Evolutionary conservation across 2,888 invertebrate genomes (phyloP).

Genomic region (Argyresthia goedartella): DNA sequence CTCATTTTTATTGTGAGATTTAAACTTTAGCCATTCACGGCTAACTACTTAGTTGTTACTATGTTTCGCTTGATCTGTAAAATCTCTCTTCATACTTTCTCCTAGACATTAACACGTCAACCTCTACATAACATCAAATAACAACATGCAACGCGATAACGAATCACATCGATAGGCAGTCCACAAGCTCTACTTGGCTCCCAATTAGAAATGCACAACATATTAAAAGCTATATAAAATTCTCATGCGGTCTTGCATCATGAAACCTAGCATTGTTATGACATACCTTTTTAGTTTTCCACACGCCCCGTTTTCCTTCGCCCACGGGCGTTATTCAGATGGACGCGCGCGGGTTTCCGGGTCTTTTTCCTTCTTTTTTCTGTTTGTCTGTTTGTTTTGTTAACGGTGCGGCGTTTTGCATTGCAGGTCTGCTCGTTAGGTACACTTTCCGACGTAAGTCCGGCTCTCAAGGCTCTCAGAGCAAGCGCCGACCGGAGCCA

Average conservation of each 20-base stretch:
- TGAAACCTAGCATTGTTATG: slow-evolving; percentile 39
- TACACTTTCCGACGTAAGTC: slow-evolving; percentile 73
- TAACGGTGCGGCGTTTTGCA: slow-evolving; percentile 70
- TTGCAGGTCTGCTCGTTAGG: slow-evolving; percentile 73
- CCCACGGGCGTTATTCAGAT: slow-evolving; percentile 62
- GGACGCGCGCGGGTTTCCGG: slow-evolving; percentile 59
- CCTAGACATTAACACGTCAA: no score
- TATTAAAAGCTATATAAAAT: no score
- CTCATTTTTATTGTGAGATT: no score
- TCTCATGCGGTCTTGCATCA: slow-evolving; percentile 35
- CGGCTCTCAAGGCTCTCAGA: slow-evolving; percentile 66
- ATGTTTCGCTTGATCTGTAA: no score
- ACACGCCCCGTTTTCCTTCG: slow-evolving; percentile 41
- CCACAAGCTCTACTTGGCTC: no score
- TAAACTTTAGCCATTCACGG: no score
- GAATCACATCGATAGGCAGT: no score
- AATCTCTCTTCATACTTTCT: no score
- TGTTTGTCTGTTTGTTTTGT: slow-evolving; percentile 59
- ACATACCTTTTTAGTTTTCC: slow-evolving; percentile 45
- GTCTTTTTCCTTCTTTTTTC: slow-evolving; percentile 30
- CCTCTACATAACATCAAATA: no score
- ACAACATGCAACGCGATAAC: no score
- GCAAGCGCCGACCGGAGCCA: slow-evolving; percentile 63
- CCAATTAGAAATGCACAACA: not conserved
- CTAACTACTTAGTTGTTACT: no score